Base-by-base conservation (phyloP, 2,888 invertebrate genomes). In the Rhingia campestris region DNA sequence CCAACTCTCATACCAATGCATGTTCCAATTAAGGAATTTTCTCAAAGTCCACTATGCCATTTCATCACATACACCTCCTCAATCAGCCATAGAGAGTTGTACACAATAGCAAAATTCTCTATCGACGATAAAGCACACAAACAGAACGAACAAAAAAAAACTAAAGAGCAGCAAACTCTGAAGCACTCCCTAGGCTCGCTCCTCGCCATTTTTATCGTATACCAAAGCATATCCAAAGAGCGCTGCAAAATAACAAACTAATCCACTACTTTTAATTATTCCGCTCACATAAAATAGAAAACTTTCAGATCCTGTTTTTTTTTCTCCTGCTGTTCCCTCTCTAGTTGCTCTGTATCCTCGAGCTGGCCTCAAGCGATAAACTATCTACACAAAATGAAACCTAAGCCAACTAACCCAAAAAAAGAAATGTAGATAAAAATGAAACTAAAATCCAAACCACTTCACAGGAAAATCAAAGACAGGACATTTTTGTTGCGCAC, bases 251-350 rank as follows among this genome's bases (percentile, higher is more conserved):
- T 79, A 84, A 80, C 70, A 85, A 81, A 76, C 80, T 85, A 81
- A 85, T 81, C 85, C 85, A 76, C 75, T 85, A 72, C 72, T 72
- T 85, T 85, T 81, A 81, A 85, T 85, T 85, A 85, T 85, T 85
- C 85, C 58, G 74, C 81, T 85, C 85, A 85, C 85, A 81, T 81
- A 80, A 74, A 74, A 80, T 70, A 74, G 70, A 84, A 84, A 70
- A 79, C 61, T 81, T 81, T 79, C 64, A 58, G 59, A 67, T 37
- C 43, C 39, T 51, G 39, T 39, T 41, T n/a, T 32, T 33, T 33
- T 9, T 4, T 30, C 54, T 12, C 12, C 12, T 39, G 1, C 49
- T 66, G 41, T 2, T 22, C 22, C 22, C 22, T 22, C 22, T 22
- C 22, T 22, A 22, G 22, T 32, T 43, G 35, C 37, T 37, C 0